These are phyloP conservation scores for Thunnus albacares DNA, from an alignment of 2,797 vertebrate species.

Conservation along the genomic window DNA sequence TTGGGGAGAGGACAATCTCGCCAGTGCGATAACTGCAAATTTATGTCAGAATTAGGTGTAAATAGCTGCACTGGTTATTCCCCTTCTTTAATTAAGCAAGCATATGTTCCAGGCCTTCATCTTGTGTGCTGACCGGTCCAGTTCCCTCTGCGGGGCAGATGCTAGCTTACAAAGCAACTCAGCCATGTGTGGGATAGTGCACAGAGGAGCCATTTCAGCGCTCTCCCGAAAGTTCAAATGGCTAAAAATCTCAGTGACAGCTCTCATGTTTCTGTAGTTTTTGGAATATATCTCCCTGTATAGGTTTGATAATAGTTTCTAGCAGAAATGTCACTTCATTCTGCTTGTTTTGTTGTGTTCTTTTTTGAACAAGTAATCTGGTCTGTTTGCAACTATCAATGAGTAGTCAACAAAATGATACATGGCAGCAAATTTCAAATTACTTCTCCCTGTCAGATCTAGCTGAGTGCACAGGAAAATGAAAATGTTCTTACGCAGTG, in stretches of 20 bases:
- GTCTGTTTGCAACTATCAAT: slow-evolving; percentile 39
- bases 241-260: slow-evolving; percentile 18
- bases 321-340: slow-evolving; percentile 14
- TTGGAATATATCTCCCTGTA: not conserved
- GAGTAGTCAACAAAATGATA: slow-evolving; percentile 47
- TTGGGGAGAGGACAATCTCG: slow-evolving; percentile 79
- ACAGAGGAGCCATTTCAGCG: slow-evolving; percentile 38
- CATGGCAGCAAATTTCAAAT: slow-evolving; percentile 62
- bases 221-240: slow-evolving; percentile 30
- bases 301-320: slow-evolving; percentile 21
- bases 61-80: slow-evolving; percentile 79
- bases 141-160: slow-evolving; percentile 61
- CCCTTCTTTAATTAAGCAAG: slow-evolving; percentile 84
- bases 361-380: slow-evolving; percentile 41
- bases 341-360: slow-evolving; percentile 21
- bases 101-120: slow-evolving; percentile 67
- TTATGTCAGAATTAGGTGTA: slow-evolving; percentile 84
- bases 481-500: slow-evolving; percentile 41
- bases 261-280: not conserved
- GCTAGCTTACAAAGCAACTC: slow-evolving; percentile 71
- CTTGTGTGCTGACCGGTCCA: slow-evolving; percentile 57
- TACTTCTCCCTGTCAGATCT: slow-evolving; percentile 53
- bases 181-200: slow-evolving; percentile 50
- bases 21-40: slow-evolving; percentile 84
- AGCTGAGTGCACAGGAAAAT: slow-evolving; percentile 55